Evolutionary conservation across 2,797 vertebrate species (phyloP).

Genomic region (Cuniculus paca): DNA sequence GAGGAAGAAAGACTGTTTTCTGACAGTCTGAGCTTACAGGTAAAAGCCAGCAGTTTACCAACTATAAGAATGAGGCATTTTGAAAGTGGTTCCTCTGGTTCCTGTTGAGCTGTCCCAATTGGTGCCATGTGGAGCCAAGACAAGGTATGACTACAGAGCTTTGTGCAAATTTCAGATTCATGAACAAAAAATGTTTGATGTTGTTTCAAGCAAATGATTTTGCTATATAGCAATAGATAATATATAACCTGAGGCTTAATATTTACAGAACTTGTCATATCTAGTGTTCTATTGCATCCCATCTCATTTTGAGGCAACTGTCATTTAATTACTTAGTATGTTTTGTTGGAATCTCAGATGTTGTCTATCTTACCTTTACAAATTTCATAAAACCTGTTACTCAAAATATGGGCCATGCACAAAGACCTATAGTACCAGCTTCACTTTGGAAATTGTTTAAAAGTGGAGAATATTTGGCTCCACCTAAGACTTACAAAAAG

Average conservation of each 20-base stretch:
- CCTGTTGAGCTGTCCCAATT: not conserved
- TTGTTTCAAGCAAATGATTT: slow-evolving; percentile 49
- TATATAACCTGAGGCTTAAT: not conserved
- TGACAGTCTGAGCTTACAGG: not conserved
- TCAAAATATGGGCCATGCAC: not conserved
- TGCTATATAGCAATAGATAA: not conserved
- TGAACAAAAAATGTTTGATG: slow-evolving; percentile 35
- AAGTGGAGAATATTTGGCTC: not conserved
- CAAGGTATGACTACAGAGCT: not conserved
- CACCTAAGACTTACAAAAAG: not conserved
- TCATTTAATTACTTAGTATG: slow-evolving; percentile 43
- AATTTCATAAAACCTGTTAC: slow-evolving; percentile 53
- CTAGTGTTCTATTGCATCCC: slow-evolving; percentile 29
- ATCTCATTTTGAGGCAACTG: slow-evolving; percentile 55
- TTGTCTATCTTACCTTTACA: not conserved
- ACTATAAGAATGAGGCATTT: not conserved
- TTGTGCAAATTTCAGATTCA: slow-evolving; percentile 59
- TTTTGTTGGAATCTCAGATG: slow-evolving; percentile 53
- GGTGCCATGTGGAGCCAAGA: not conserved
- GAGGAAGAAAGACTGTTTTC: not conserved
- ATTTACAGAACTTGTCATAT: slow-evolving; percentile 13
- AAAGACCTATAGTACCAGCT: not conserved
- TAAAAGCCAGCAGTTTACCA: slow-evolving; percentile 28
- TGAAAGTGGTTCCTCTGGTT: not conserved
- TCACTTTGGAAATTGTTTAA: slow-evolving; percentile 49